phyloP scores from a whole-genome alignment of 2,113 vertebrate species.

The Hippocampus zosterae region DNA sequence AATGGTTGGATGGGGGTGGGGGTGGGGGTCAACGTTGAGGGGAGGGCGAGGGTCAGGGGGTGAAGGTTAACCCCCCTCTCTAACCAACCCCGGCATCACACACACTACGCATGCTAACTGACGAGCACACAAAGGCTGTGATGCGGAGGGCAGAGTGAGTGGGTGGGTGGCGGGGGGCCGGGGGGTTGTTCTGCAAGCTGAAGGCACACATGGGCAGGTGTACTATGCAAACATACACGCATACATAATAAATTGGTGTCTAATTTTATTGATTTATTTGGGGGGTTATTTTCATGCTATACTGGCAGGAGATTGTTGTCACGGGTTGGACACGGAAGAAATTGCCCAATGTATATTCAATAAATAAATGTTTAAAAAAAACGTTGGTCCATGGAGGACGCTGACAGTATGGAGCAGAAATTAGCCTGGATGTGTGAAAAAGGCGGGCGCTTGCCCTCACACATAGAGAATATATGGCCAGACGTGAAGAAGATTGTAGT shows the following conservation, averaged over 20 bases:
- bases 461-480: background rate
- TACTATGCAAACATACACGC: slow-evolving; percentile 17
- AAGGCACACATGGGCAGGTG: slow-evolving; percentile 33
- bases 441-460: no score
- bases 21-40: slow-evolving; percentile 22
- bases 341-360: no score
- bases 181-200: slow-evolving; percentile 26
- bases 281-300: background rate
- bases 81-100: slow-evolving; percentile 28
- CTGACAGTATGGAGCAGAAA: background rate
- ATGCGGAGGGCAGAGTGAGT: slow-evolving; percentile 32
- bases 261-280: no score
- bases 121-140: slow-evolving; percentile 66
- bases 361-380: no score
- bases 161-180: background rate
- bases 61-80: slow-evolving; percentile 60
- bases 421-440: background rate
- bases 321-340: no score
- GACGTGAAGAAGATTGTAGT: background rate
- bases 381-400: background rate
- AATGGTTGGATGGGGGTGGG: slow-evolving; percentile 42
- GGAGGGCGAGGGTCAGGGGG: slow-evolving; percentile 46
- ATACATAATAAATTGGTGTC: slow-evolving; percentile 32
- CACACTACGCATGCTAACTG: slow-evolving; percentile 57
- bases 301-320: background rate